Evolutionary conservation across 2,888 invertebrate species (phyloP).

Genomic region (Mimachlamys varia): DNA sequence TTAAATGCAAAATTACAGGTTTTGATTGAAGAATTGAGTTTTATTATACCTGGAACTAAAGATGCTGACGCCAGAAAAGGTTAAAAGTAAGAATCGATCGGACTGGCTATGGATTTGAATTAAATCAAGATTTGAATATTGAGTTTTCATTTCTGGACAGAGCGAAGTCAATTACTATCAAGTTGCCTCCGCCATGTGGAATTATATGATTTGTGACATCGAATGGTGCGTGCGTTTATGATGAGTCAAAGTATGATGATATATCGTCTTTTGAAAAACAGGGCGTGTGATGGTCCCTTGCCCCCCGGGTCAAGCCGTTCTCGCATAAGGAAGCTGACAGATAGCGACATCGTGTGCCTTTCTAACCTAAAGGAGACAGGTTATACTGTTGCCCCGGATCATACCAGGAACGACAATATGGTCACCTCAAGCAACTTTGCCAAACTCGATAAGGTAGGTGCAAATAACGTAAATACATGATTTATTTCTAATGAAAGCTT

Average conservation of each 20-base stretch:
- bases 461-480: no score
- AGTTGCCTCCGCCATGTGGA: background rate
- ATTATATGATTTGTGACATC: background rate
- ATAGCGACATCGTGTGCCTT: conserved; percentile 20
- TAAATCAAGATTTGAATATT: background rate
- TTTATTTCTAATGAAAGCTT: no score
- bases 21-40: background rate
- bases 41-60: background rate
- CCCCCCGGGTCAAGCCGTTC: background rate
- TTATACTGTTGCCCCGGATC: background rate
- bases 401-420: conserved; percentile 10
- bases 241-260: conserved; percentile 7
- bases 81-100: no score
- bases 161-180: no score
- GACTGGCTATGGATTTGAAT: no score
- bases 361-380: background rate
- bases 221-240: background rate
- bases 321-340: background rate
- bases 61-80: background rate
- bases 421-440: conserved; percentile 17
- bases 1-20: background rate
- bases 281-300: conserved; percentile 27
- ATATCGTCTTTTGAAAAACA: conserved; percentile 20
- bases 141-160: background rate
- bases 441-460: conserved; percentile 38